Base-by-base conservation (phyloP, 2,113 vertebrate species). In the Corydoras sp. region DNA sequence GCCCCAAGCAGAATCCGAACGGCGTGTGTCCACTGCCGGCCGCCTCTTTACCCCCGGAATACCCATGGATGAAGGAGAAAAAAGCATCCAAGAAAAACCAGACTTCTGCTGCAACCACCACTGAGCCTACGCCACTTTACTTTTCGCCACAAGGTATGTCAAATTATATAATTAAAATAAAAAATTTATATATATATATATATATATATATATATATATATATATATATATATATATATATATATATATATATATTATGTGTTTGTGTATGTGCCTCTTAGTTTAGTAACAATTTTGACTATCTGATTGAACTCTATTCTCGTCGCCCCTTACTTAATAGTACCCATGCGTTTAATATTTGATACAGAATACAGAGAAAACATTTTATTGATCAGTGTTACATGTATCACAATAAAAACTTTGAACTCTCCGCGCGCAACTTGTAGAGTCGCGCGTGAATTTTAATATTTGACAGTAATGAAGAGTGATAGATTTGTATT, bases 1-100 rank as follows among this genome's bases (percentile, higher is more conserved):
- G 92, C 84, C 88, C 92, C 74, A 92, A 92, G 89, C 90, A 90
- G 87, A 90, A 90, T 79, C 90, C 89, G 76, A 88, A 86, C 83
- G 92, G 91, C 87, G 89, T 87, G 86, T 86, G 90, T 84, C 90
- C 90, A 85, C 90, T 89, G 85, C 90, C 90, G 59, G 88, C 90
- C 76, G 89, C 91, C 69, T 89, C 92, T 76, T 88, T 89, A 63
- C 92, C 91, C 74, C 92, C 92, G 84, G 94, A 96, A 84, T 96
- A 96, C 85, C 95, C 96, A 81, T 98, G 95, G 95, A 97, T 97
- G 95, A 97, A 95, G 87, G 95, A 96, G 90, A 96, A 97, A 90
- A 98, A 98, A 86, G 91, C 92, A 72, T 90, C 89, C 83, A 95
- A 94, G 93, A 94, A 91, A 87, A 90, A 85, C 72, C 82, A 89